These are phyloP conservation scores for Patella ulyssiponensis DNA, from an alignment of 2,888 invertebrate species.

Conservation along the genomic window DNA sequence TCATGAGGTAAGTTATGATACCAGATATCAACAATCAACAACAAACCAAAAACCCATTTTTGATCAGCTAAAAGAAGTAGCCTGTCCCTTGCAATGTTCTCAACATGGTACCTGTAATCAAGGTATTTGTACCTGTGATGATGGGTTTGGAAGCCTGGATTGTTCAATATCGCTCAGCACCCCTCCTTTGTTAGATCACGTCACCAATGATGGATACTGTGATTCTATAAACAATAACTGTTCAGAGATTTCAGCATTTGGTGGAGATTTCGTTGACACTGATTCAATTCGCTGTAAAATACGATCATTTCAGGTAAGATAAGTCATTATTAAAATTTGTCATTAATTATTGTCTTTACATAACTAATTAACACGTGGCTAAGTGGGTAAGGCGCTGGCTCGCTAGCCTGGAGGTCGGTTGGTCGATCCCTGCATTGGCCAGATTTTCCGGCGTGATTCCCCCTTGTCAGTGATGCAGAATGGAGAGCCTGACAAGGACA, in stretches of 20 bases:
- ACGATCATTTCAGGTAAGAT: neutral
- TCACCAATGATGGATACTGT: neutral
- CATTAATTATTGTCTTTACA: too few relatives aligned
- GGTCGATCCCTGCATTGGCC: too few relatives aligned
- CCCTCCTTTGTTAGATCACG: neutral
- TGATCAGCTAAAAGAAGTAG: neutral
- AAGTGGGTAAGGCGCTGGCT: too few relatives aligned
- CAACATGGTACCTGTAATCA: slow-evolving; percentile 3
- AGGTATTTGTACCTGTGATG: slow-evolving; percentile 2
- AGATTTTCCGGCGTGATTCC: too few relatives aligned
- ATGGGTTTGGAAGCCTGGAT: neutral
- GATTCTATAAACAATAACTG: neutral
- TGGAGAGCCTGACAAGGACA: too few relatives aligned
- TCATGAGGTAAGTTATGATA: slow-evolving; percentile 1
- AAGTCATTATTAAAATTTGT: too few relatives aligned
- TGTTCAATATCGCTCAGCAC: neutral
- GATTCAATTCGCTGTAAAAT: neutral
- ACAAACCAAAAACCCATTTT: neutral
- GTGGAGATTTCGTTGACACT: neutral
- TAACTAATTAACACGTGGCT: too few relatives aligned
- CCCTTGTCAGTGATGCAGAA: too few relatives aligned
- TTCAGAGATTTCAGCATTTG: neutral
- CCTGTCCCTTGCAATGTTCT: neutral
- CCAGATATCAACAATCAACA: neutral
- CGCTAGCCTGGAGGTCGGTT: too few relatives aligned